phyloP scores from a whole-genome alignment of 2,888 invertebrate genomes.

The Hydrotaea cyrtoneurina region DNA sequence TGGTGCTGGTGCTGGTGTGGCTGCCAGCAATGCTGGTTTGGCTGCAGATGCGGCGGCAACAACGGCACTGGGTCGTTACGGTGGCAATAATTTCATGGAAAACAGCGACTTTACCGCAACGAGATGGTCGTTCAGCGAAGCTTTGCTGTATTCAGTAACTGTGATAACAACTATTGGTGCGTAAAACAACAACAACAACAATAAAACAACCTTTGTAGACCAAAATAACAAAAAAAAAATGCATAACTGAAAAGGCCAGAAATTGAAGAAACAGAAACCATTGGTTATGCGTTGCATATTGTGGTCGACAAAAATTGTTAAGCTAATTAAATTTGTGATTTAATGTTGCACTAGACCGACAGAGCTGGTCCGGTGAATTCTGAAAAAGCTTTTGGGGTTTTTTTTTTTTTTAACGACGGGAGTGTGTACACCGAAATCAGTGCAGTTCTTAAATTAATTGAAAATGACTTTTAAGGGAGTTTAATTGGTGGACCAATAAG shows the following conservation, averaged over 20 bases:
- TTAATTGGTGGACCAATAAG: too few relatives aligned
- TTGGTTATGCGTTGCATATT: constrained; percentile 25
- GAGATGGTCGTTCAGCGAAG: constrained; percentile 91
- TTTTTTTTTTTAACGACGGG: too few relatives aligned
- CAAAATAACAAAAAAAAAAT: background rate
- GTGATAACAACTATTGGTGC: constrained; percentile 94
- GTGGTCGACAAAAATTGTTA: constrained; percentile 26
- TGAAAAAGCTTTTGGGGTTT: too few relatives aligned
- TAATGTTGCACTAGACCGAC: background rate
- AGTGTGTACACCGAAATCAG: too few relatives aligned
- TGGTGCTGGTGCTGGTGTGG: constrained; percentile 29
- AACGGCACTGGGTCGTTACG: constrained; percentile 64
- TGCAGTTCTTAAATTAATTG: too few relatives aligned
- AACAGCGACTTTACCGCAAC: constrained; percentile 70
- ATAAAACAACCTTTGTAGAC: background rate
- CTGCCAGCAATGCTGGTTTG: constrained; percentile 50
- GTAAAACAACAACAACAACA: constrained; percentile 71
- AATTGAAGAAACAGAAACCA: constrained; percentile 8
- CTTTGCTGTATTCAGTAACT: constrained; percentile 91
- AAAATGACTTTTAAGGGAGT: too few relatives aligned
- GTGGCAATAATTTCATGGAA: constrained; percentile 62
- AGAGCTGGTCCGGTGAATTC: background rate
- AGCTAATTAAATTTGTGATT: constrained; percentile 57
- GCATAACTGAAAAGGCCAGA: constrained; percentile 1
- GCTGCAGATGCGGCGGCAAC: constrained; percentile 47